These are phyloP conservation scores for Oryzias curvinotus DNA, from an alignment of 2,113 vertebrate species.

Conservation along the genomic window DNA sequence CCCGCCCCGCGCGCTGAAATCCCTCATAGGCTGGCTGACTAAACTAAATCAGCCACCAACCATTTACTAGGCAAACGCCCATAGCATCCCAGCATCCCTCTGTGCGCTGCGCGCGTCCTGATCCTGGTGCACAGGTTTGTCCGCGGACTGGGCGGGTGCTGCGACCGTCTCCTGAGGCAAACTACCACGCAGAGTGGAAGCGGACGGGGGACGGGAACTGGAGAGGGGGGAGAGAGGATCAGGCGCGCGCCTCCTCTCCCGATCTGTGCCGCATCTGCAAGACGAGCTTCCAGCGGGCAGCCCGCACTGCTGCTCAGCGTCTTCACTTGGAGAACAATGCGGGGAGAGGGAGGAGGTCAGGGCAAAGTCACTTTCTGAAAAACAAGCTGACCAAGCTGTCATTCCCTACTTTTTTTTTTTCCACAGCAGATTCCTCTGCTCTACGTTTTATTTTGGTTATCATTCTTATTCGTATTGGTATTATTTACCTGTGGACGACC, in stretches of 20 bases:
- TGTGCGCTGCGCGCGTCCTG: constrained; percentile 33
- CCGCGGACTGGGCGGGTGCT: constrained; percentile 38
- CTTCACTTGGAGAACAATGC: constrained; percentile 22
- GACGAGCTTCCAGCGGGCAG: constrained; percentile 25
- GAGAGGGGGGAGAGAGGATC: constrained; percentile 7
- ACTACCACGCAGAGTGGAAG: constrained; percentile 59
- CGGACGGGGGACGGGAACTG: constrained; percentile 40
- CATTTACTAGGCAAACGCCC: constrained; percentile 44
- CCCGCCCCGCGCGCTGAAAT: constrained; percentile 23
- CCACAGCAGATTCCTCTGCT: background rate
- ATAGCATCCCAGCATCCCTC: constrained; percentile 30
- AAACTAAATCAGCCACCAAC: constrained; percentile 19
- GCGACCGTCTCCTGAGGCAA: constrained; percentile 58
- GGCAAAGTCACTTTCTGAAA: constrained; percentile 67
- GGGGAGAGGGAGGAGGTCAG: constrained; percentile 56
- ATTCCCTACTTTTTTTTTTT: constrained; percentile 4
- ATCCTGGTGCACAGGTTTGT: constrained; percentile 37
- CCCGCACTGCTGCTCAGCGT: constrained; percentile 23
- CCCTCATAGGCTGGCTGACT: constrained; percentile 16
- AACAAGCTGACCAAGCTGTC: background rate
- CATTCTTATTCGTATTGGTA: too few species aligned
- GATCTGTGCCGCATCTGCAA: constrained; percentile 28
- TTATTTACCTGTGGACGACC: constrained; percentile 16
- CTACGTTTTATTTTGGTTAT: background rate
- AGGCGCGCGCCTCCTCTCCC: constrained; percentile 4